Percentiles rank a stretch among this genome's conserved stretches.
These are phyloP conservation scores for Pherbina coryleti DNA, from an alignment of 2,888 invertebrate species.

Conservation along the genomic window DNA sequence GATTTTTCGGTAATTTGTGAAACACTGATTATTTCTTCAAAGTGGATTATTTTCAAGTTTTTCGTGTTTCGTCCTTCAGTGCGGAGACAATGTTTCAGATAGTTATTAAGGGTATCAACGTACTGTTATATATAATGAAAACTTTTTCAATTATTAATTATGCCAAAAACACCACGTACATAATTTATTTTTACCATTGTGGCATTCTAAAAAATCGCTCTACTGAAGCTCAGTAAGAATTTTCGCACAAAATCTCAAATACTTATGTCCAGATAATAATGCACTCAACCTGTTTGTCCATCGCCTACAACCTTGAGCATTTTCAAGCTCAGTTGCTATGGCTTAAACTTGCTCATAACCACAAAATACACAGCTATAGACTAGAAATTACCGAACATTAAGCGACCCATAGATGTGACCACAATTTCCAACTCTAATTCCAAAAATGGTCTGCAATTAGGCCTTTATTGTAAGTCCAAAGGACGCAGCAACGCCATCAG, in stretches of 20 bases:
- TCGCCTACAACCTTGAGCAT: neutral
- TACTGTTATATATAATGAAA: no score
- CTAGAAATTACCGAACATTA: constrained; percentile 30
- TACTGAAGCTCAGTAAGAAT: neutral
- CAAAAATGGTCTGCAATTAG: constrained; percentile 67
- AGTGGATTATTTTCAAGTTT: no score
- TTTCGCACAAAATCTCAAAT: no score
- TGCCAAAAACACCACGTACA: no score
- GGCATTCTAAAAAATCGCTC: neutral
- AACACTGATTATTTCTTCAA: no score
- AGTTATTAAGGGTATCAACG: no score
- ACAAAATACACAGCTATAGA: constrained; percentile 24
- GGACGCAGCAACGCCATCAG: constrained; percentile 45
- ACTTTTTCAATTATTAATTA: no score
- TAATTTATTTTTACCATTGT: no score
- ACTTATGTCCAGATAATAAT: no score
- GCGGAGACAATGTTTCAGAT: no score
- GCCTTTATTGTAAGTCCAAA: constrained; percentile 56
- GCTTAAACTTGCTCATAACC: neutral
- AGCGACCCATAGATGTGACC: constrained; percentile 31
- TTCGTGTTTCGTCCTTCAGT: no score
- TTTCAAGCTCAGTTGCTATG: neutral
- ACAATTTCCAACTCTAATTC: constrained; percentile 43
- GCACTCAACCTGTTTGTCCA: neutral
- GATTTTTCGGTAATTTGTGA: no score